Percentiles rank a stretch among this genome's conserved stretches.
Evolutionary conservation across 2,797 vertebrate genomes (phyloP).

Genomic region (Semotilus atromaculatus): DNA sequence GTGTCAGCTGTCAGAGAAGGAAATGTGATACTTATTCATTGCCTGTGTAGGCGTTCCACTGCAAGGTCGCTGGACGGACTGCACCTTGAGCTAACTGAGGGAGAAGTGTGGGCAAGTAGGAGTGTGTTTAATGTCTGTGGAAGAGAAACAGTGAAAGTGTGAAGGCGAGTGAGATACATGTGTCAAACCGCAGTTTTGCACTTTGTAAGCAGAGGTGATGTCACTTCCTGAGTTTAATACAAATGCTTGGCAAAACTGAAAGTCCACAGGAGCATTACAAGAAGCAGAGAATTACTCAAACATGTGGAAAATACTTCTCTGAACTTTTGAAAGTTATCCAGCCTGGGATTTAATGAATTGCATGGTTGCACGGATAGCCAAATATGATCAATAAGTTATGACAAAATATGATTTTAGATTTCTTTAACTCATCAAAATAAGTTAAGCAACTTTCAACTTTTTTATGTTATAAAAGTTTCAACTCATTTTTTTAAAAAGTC

Average conservation of each 20-base stretch:
- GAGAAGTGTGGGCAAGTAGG: slow-evolving; percentile 41
- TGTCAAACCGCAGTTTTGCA: slow-evolving; percentile 23
- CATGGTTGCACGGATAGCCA: background rate
- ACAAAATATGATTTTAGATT: too few relatives aligned
- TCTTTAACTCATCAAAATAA: too few relatives aligned
- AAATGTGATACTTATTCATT: slow-evolving; percentile 87
- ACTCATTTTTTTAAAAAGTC: too few relatives aligned
- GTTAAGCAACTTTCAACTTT: too few relatives aligned
- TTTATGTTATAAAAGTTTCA: too few relatives aligned
- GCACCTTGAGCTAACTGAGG: slow-evolving; percentile 79
- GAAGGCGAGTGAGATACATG: background rate
- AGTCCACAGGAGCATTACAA: background rate
- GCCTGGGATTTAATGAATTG: background rate
- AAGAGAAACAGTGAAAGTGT: slow-evolving; percentile 28
- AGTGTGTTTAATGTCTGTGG: slow-evolving; percentile 35
- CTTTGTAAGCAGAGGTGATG: slow-evolving; percentile 24
- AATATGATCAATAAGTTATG: too few relatives aligned
- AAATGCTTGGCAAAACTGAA: background rate
- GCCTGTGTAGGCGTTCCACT: slow-evolving; percentile 76
- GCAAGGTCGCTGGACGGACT: slow-evolving; percentile 82
- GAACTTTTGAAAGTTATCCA: background rate
- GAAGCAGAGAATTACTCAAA: background rate
- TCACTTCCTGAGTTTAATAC: slow-evolving; percentile 26
- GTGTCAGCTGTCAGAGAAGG: slow-evolving; percentile 86
- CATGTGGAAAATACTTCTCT: background rate